Percentiles rank a stretch among this genome's conserved stretches.
phyloP scores from a whole-genome alignment of 2,113 vertebrate genomes.

The Neopipo cinnamomea region DNA sequence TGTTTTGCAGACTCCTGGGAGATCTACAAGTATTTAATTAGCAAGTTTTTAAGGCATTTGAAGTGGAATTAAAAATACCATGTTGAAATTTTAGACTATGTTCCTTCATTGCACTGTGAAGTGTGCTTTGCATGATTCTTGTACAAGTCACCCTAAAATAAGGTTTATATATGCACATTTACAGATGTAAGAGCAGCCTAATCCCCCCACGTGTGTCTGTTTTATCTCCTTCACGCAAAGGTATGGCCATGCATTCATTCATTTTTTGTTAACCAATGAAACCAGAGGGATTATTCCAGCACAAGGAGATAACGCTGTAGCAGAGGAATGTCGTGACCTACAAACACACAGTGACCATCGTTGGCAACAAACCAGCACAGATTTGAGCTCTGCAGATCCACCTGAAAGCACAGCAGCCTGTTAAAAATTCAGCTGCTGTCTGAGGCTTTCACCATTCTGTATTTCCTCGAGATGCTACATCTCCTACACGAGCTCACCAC shows the following conservation, averaged over 20 bases:
- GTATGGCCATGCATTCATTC: background rate
- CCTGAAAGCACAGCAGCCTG: background rate
- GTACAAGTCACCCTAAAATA: background rate
- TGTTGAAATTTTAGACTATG: background rate
- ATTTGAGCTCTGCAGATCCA: background rate
- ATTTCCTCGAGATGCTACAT: background rate
- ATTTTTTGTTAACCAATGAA: background rate
- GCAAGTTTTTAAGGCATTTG: background rate
- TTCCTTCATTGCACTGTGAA: background rate
- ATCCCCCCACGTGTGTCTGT: fast-evolving
- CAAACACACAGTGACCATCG: background rate
- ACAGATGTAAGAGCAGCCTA: background rate
- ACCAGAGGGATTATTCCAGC: background rate
- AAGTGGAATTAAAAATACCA: background rate
- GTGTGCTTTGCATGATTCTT: background rate
- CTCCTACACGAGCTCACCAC: background rate
- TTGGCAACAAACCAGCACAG: background rate
- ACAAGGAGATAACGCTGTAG: fast-evolving
- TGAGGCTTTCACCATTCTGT: background rate
- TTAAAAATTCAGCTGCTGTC: background rate
- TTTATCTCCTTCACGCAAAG: background rate
- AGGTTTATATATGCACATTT: background rate
- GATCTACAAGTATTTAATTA: background rate
- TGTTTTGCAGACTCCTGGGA: background rate
- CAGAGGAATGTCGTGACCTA: background rate